phyloP scores from a whole-genome alignment of 2,797 vertebrate genomes.

The Lacerta agilis region DNA sequence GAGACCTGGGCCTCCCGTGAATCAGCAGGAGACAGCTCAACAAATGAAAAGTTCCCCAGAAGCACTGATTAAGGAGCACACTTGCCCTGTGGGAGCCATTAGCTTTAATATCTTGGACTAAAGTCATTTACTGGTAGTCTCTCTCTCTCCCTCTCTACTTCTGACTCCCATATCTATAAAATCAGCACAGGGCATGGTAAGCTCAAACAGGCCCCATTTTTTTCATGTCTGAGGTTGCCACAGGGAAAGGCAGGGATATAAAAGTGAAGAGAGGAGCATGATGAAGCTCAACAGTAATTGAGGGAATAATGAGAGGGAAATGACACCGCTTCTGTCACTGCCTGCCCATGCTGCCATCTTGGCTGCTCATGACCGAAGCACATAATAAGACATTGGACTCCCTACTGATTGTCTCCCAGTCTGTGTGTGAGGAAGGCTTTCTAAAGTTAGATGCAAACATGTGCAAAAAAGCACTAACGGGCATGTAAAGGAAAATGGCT shows the following conservation, averaged over 20 bases:
- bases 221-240: background rate
- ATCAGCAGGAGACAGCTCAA: background rate
- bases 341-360: no score
- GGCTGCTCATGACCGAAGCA: background rate
- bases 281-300: constrained; percentile 9
- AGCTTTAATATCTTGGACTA: constrained; percentile 7
- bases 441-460: background rate
- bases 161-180: background rate
- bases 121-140: background rate
- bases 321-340: background rate
- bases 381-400: background rate
- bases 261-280: background rate
- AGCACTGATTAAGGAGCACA: background rate
- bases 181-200: background rate
- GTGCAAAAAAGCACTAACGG: background rate
- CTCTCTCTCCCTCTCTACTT: background rate
- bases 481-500: background rate
- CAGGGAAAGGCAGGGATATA: background rate
- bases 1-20: background rate
- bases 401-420: background rate
- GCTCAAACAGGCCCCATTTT: background rate
- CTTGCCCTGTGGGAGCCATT: background rate
- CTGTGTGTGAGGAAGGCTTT: background rate
- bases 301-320: background rate
- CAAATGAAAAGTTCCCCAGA: background rate